Percentiles rank a stretch among this genome's conserved stretches.
Evolutionary conservation across 2,888 invertebrate species (phyloP).

Genomic region (Plusia festucae): DNA sequence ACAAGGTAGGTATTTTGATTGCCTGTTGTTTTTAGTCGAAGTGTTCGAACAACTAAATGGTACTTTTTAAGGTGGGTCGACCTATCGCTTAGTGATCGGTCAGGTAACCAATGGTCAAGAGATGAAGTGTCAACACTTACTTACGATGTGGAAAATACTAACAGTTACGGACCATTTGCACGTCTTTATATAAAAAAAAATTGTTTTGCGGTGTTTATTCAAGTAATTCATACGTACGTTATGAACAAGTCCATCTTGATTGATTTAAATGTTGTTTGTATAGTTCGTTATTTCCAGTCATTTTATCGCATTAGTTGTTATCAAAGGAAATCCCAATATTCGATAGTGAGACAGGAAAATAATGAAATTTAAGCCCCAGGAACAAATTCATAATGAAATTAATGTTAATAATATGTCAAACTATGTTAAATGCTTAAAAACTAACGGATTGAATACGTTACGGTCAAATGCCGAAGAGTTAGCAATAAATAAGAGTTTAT

Average conservation of each 20-base stretch:
- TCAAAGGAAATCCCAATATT: neutral
- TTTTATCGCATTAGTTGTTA: neutral
- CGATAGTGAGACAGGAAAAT: neutral
- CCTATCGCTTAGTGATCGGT: slow-evolving; percentile 42
- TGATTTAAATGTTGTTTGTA: too few species aligned
- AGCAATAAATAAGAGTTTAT: slow-evolving; percentile 12
- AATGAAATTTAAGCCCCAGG: neutral
- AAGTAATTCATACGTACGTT: too few species aligned
- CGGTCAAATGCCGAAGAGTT: slow-evolving; percentile 15
- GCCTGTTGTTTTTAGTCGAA: slow-evolving; percentile 20
- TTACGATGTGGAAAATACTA: slow-evolving; percentile 25
- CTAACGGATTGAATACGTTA: slow-evolving; percentile 27
- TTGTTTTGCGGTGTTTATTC: too few species aligned
- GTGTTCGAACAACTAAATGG: slow-evolving; percentile 26
- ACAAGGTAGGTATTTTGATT: slow-evolving; percentile 26
- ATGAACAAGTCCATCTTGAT: too few species aligned
- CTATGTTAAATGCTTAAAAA: slow-evolving; percentile 11
- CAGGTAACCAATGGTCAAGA: slow-evolving; percentile 36
- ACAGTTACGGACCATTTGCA: slow-evolving; percentile 34
- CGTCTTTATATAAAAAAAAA: slow-evolving; percentile 24
- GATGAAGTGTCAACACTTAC: slow-evolving; percentile 42
- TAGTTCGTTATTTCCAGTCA: neutral
- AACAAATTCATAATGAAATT: slow-evolving; percentile 3
- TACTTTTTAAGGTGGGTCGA: slow-evolving; percentile 43
- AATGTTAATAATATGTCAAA: slow-evolving; percentile 42